Percentiles rank a stretch among this genome's conserved stretches.
Conservation (phyloP, 2,888 invertebrate genomes). For the Hyalella azteca region DNA sequence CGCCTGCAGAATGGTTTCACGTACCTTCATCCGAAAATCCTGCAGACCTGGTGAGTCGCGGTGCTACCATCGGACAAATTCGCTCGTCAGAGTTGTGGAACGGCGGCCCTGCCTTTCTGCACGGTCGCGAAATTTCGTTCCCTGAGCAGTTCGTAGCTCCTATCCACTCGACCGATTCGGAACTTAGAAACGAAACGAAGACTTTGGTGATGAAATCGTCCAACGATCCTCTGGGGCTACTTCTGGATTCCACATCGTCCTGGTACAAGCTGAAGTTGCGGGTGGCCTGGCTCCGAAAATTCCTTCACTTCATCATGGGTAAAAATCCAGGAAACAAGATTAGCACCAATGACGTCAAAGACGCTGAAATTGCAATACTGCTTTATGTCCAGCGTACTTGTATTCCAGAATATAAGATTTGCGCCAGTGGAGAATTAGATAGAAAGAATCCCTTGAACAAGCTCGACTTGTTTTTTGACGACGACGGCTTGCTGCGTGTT, state of each 20-base stretch:
- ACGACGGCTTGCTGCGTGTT: background rate
- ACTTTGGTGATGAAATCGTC: too few species aligned
- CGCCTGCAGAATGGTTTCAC: constrained; percentile 23
- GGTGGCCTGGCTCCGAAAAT: background rate
- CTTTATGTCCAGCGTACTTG: background rate
- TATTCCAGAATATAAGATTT: too few species aligned
- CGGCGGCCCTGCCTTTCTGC: background rate
- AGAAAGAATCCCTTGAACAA: background rate
- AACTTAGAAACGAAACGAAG: too few species aligned
- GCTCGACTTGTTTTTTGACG: background rate
- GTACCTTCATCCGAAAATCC: constrained; percentile 18
- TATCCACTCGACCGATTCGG: too few species aligned
- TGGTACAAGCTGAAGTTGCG: background rate
- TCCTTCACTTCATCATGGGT: background rate
- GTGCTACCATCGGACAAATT: background rate
- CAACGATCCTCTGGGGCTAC: background rate
- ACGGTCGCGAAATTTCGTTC: background rate
- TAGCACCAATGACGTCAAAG: background rate
- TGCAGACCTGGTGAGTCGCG: constrained; percentile 19
- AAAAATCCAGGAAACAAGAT: background rate
- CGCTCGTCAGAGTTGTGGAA: background rate
- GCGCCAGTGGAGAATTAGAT: too few species aligned
- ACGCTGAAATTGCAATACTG: background rate
- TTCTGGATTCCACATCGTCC: background rate
- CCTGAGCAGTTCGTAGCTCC: too few species aligned